phyloP scores from a whole-genome alignment of 2,113 vertebrate genomes.

The Phyllopteryx taeniolatus region DNA sequence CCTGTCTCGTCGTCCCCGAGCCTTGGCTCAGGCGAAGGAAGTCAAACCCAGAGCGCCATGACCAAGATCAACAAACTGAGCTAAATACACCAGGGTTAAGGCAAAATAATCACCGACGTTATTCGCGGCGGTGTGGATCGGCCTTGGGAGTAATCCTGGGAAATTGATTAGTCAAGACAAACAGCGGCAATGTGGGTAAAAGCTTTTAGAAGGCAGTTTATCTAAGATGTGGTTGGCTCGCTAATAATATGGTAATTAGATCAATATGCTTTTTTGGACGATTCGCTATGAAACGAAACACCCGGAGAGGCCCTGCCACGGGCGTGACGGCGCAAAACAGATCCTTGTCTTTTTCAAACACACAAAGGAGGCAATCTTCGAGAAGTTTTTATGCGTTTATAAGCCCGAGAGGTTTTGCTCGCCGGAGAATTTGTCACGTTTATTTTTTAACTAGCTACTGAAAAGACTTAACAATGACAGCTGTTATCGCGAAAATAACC shows the following conservation, averaged over 20 bases:
- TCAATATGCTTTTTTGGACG: slow-evolving; percentile 45
- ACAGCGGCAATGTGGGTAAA: slow-evolving; percentile 35
- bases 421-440: background rate
- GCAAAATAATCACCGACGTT: slow-evolving; percentile 54
- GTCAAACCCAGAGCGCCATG: slow-evolving; percentile 24
- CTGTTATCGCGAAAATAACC: background rate
- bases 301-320: background rate
- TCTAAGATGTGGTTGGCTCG: slow-evolving; percentile 42
- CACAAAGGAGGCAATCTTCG: background rate
- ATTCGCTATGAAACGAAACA: slow-evolving; percentile 44
- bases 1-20: slow-evolving; percentile 38
- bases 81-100: slow-evolving; percentile 43
- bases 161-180: slow-evolving; percentile 69
- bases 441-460: background rate
- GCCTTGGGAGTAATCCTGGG: slow-evolving; percentile 56
- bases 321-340: slow-evolving; percentile 23
- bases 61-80: slow-evolving; percentile 64
- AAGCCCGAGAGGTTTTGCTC: background rate
- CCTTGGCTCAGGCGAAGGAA: slow-evolving; percentile 43
- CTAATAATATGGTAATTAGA: slow-evolving; percentile 56
- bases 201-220: slow-evolving; percentile 42
- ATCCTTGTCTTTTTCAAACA: slow-evolving; percentile 33
- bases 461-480: background rate
- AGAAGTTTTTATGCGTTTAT: background rate
- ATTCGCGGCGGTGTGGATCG: slow-evolving; percentile 22